A percentile compares a stretch with the other conserved stretches of the same genome.
Evolutionary conservation across 2,113 vertebrate genomes (phyloP).

Genomic region (Neotoma lepida): DNA sequence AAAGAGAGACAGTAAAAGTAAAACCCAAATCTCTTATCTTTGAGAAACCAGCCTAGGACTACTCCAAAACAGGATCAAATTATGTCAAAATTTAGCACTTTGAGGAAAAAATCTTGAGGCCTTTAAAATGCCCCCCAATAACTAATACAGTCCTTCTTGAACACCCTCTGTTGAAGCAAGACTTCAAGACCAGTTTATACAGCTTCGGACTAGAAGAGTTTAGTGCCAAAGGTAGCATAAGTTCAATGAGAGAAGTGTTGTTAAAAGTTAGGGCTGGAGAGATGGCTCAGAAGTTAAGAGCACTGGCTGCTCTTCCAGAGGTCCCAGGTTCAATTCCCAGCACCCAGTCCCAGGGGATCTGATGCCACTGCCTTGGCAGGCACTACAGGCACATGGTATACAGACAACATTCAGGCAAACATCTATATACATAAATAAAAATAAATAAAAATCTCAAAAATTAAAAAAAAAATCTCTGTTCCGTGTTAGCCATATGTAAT

Average conservation of each 20-base stretch:
- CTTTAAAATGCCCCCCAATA: neutral
- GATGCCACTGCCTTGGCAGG: neutral
- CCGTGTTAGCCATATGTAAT: conserved; percentile 38
- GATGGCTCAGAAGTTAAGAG: neutral
- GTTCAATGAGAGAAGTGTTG: neutral
- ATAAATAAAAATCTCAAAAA: neutral
- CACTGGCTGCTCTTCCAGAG: neutral
- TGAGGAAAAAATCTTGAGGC: conserved; percentile 3
- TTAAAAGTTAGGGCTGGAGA: neutral
- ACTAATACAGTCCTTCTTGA: conserved; percentile 20
- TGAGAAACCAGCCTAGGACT: conserved; percentile 42
- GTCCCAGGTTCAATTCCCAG: neutral
- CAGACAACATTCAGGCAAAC: neutral
- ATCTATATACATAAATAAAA: neutral
- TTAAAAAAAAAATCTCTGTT: neutral
- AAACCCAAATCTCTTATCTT: conserved; percentile 20
- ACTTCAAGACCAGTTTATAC: conserved; percentile 53
- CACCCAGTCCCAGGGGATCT: neutral
- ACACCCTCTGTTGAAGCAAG: conserved; percentile 32
- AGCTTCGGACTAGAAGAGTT: conserved; percentile 49
- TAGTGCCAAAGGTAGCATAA: conserved; percentile 30
- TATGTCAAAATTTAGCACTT: conserved; percentile 23
- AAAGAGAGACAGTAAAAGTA: neutral
- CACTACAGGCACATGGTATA: neutral
- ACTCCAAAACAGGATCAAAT: conserved; percentile 48